A percentile compares a stretch with the other conserved stretches of the same genome.
phyloP scores from a whole-genome alignment of 2,888 invertebrate species.

The Sericinus montela region DNA sequence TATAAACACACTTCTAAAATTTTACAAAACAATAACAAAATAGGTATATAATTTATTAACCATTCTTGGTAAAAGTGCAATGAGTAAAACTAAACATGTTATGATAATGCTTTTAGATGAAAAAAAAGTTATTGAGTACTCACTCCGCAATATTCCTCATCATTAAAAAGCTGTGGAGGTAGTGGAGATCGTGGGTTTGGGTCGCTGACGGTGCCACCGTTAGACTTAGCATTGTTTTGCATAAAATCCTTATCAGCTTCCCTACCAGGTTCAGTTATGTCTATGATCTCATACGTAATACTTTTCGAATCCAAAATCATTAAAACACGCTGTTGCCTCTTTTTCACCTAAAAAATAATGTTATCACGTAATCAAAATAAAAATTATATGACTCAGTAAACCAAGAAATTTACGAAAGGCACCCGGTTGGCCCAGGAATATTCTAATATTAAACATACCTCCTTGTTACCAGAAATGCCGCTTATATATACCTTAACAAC shows the following conservation, averaged over 20 bases:
- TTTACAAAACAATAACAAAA: too few species aligned
- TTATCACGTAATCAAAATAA: slow-evolving; percentile 63
- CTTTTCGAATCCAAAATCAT: slow-evolving; percentile 96
- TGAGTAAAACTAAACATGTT: too few species aligned
- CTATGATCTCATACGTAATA: slow-evolving; percentile 93
- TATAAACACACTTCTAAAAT: too few species aligned
- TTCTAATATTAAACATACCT: slow-evolving; percentile 83
- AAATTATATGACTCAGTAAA: slow-evolving; percentile 58
- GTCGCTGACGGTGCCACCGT: slow-evolving; percentile 86
- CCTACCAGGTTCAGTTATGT: slow-evolving; percentile 96
- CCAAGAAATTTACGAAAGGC: slow-evolving; percentile 51
- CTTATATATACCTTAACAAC: slow-evolving; percentile 95
- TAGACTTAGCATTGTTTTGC: slow-evolving; percentile 90
- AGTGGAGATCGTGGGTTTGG: slow-evolving; percentile 87
- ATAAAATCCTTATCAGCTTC: slow-evolving; percentile 94
- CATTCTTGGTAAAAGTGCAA: too few species aligned
- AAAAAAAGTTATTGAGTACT: slow-evolving; percentile 40
- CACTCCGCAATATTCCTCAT: slow-evolving; percentile 95
- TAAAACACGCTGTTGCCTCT: slow-evolving; percentile 94
- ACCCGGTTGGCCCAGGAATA: slow-evolving; percentile 61
- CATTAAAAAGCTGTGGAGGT: slow-evolving; percentile 97
- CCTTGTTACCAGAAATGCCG: slow-evolving; percentile 96
- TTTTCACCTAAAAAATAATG: slow-evolving; percentile 88
- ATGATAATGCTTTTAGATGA: too few species aligned
- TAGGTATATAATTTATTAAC: too few species aligned